These are phyloP conservation scores for Apamea crenata DNA, from an alignment of 2,888 invertebrate species.

Conservation along the genomic window DNA sequence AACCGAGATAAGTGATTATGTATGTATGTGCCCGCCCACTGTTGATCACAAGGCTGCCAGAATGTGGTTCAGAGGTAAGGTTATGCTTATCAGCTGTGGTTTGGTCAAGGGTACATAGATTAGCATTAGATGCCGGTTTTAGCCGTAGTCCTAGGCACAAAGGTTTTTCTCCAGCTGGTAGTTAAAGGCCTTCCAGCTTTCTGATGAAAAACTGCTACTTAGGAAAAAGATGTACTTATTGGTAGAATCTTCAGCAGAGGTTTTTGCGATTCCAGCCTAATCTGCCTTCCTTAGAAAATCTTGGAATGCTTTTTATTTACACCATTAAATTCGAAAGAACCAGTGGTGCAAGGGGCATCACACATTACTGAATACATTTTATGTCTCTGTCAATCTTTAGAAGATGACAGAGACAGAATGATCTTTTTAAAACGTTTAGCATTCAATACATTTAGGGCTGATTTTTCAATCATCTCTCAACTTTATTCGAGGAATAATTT, in stretches of 20 bases:
- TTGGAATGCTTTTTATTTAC: not conserved
- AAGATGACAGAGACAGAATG: not conserved
- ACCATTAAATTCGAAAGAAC: not conserved
- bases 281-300: not conserved
- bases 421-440: not conserved
- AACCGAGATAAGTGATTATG: constrained; percentile 40
- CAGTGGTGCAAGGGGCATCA: not conserved
- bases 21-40: constrained; percentile 45
- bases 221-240: too few species aligned
- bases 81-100: constrained; percentile 15
- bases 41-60: constrained; percentile 38
- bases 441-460: too few species aligned
- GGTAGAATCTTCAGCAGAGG: too few species aligned
- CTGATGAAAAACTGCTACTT: not conserved
- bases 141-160: not conserved
- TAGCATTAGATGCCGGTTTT: not conserved
- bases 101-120: constrained; percentile 43
- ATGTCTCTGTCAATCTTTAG: not conserved
- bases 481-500: too few species aligned
- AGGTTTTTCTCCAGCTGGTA: not conserved
- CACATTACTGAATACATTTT: not conserved
- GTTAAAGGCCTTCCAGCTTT: too few species aligned
- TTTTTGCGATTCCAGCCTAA: not conserved
- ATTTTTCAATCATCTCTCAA: too few species aligned
- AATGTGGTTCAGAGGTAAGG: constrained; percentile 10